Percentiles rank a stretch among this genome's conserved stretches.
These are phyloP conservation scores for Tetraneura akinire DNA, from an alignment of 1,140 invertebrate genomes.

Conservation along the genomic window DNA sequence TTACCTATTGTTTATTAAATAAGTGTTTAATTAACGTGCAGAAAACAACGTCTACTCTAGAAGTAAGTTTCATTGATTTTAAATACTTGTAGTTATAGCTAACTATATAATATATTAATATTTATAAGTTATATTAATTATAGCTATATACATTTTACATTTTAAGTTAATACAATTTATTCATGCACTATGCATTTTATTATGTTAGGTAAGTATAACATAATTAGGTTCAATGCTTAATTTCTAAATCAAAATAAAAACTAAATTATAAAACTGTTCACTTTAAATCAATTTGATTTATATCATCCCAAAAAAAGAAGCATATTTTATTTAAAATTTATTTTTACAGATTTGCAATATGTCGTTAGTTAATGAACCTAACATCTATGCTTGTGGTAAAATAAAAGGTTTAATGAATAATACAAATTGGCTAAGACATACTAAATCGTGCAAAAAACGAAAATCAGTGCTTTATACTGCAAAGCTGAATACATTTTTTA, in stretches of 20 bases:
- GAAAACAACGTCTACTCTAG: neutral
- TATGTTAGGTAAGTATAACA: neutral
- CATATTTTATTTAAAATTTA: constrained; percentile 11
- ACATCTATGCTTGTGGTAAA: constrained; percentile 3
- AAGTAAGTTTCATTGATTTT: constrained; percentile 6
- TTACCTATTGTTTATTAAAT: constrained; percentile 7
- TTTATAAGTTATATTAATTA: neutral
- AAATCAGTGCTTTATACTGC: neutral
- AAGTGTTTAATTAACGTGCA: neutral
- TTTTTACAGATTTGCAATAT: constrained; percentile 10
- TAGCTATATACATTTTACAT: neutral
- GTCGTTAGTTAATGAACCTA: constrained; percentile 8
- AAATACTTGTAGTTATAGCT: neutral
- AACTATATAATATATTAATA: neutral
- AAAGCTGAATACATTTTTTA: neutral
- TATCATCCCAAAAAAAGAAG: constrained; percentile 1
- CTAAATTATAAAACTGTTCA: constrained; percentile 19
- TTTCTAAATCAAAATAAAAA: constrained; percentile 6
- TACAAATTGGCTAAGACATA: constrained; percentile 12
- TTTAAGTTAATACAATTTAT: neutral
- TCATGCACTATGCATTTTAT: constrained; percentile 9
- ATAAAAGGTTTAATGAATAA: neutral
- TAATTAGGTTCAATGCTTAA: constrained; percentile 9
- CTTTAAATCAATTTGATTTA: constrained; percentile 1
- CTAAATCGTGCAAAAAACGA: constrained; percentile 8